Conservation (phyloP, 2,888 invertebrate species). For the Dendrolimus pini region DNA sequence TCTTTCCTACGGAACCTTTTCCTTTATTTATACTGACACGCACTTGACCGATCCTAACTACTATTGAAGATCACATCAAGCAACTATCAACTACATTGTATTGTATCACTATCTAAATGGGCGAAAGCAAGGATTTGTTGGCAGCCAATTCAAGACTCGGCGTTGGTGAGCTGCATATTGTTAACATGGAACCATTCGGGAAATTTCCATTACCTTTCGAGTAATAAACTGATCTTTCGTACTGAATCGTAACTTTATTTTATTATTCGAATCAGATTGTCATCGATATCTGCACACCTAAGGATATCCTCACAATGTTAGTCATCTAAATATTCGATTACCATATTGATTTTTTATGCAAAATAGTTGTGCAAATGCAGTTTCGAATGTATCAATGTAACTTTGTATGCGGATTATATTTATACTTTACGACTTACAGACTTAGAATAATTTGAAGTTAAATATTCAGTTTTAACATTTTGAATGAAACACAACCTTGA, state of each 20-base stretch:
- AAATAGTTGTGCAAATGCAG: background rate
- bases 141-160: background rate
- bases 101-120: too few relatives aligned
- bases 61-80: too few relatives aligned
- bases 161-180: background rate
- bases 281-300: conserved; percentile 8
- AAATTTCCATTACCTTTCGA: conserved; percentile 19
- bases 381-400: background rate
- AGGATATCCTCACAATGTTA: conserved; percentile 20
- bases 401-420: too few relatives aligned
- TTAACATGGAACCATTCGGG: conserved; percentile 8
- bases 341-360: background rate
- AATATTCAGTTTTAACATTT: too few relatives aligned
- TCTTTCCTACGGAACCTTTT: too few relatives aligned
- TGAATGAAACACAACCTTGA: too few relatives aligned
- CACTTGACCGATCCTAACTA: too few relatives aligned
- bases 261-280: conserved; percentile 19
- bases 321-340: conserved; percentile 2
- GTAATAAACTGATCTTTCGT: conserved; percentile 22
- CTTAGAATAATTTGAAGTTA: too few relatives aligned
- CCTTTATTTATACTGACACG: too few relatives aligned
- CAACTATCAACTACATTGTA: too few relatives aligned
- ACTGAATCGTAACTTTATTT: conserved; percentile 23
- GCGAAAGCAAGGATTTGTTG: background rate
- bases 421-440: too few relatives aligned